Conservation (phyloP, 2,888 invertebrate genomes). For the Cactoblastis cactorum region DNA sequence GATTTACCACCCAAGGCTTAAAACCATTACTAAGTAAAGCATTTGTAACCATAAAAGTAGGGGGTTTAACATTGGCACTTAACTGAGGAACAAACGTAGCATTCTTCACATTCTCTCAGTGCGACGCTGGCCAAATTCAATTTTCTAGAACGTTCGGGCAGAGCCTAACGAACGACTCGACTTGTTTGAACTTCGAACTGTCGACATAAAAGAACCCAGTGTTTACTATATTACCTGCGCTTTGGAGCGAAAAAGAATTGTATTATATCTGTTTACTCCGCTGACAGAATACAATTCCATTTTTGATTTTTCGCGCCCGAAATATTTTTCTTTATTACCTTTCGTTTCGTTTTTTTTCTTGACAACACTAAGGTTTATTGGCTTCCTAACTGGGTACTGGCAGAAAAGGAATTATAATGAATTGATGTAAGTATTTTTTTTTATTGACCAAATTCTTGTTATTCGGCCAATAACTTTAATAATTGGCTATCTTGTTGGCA, state of each 20-base stretch:
- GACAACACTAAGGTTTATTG: background rate
- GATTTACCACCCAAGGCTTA: background rate
- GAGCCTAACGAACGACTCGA: conserved; percentile 42
- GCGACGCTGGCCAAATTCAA: conserved; percentile 30
- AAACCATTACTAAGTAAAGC: background rate
- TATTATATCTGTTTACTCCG: conserved; percentile 11
- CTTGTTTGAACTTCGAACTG: conserved; percentile 32
- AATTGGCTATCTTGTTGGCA: too few species aligned
- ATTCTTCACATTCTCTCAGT: background rate
- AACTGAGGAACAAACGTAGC: conserved; percentile 1
- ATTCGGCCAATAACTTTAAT: too few species aligned
- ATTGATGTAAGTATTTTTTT: too few species aligned
- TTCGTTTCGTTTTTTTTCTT: background rate
- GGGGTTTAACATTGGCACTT: background rate
- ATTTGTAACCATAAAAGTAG: conserved; percentile 1
- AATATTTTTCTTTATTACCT: background rate
- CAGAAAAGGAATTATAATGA: too few species aligned
- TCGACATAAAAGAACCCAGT: conserved; percentile 28
- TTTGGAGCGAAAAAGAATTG: conserved; percentile 18
- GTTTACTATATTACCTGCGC: conserved; percentile 40
- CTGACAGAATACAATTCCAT: background rate
- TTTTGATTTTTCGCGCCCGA: background rate
- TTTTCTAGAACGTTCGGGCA: conserved; percentile 31
- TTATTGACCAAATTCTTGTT: too few species aligned
- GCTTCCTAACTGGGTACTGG: background rate